Conservation (phyloP, 2,888 invertebrate genomes). For the Tinea trinotella region DNA sequence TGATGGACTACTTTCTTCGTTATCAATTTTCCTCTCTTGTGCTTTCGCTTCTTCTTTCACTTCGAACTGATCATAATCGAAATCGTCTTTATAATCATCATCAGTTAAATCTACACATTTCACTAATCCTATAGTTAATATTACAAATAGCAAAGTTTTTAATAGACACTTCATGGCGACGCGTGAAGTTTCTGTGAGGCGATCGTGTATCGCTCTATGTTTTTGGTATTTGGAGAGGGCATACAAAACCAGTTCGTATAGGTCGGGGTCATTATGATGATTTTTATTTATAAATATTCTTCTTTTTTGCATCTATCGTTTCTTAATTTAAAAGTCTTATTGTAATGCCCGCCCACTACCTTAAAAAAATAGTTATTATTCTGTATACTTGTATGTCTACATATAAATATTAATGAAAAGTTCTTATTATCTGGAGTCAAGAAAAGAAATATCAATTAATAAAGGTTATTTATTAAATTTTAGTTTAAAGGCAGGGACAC, state of each 20-base stretch:
- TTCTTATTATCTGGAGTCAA: too few species aligned
- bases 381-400: too few species aligned
- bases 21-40: not conserved
- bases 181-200: not conserved
- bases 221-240: not conserved
- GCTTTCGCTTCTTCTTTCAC: not conserved
- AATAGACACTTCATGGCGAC: not conserved
- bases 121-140: not conserved
- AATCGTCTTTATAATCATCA: constrained; percentile 2
- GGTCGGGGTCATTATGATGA: not conserved
- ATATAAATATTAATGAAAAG: too few species aligned
- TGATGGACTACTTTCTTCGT: not conserved
- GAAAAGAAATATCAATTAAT: too few species aligned
- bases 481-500: not conserved
- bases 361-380: too few species aligned
- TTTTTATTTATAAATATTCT: not conserved
- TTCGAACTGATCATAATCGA: constrained; percentile 12
- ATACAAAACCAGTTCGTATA: not conserved
- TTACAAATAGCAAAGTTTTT: not conserved
- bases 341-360: not conserved
- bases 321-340: not conserved
- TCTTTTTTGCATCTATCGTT: not conserved
- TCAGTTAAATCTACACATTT: not conserved
- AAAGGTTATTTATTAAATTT: not conserved
- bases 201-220: not conserved